Percentiles rank a stretch among this genome's conserved stretches.
Conservation (phyloP, 1,140 invertebrate genomes). For the Ceratosolen fusciceps region DNA sequence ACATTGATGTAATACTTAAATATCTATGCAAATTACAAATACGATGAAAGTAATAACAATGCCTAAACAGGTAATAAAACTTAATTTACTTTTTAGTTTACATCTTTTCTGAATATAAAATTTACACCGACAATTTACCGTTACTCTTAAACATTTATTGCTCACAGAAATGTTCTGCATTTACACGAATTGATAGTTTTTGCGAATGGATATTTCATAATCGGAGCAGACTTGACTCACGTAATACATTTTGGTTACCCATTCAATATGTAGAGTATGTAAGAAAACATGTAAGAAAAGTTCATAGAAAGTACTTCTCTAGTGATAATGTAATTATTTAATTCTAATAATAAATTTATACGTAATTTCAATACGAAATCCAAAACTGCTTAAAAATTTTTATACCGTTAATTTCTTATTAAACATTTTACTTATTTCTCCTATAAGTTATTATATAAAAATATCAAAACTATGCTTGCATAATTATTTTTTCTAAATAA, state of each 20-base stretch:
- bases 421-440: not conserved
- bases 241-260: slow-evolving; percentile 27
- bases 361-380: not conserved
- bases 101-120: not conserved
- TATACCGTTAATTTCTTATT: not conserved
- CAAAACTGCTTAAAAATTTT: not conserved
- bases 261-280: slow-evolving; percentile 10
- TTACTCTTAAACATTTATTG: not conserved
- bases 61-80: not conserved
- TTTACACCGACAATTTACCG: not conserved
- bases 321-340: slow-evolving; percentile 11
- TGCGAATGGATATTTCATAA: slow-evolving; percentile 39
- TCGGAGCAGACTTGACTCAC: not conserved
- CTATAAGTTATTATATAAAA: not conserved
- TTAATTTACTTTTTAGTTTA: not conserved
- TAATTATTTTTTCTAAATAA: not conserved
- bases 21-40: not conserved
- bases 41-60: not conserved
- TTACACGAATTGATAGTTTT: slow-evolving; percentile 5
- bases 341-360: not conserved
- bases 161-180: not conserved
- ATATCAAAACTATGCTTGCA: not conserved
- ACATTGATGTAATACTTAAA: not conserved
- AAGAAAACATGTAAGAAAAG: too few species aligned
- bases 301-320: slow-evolving; percentile 6